Evolutionary conservation across 2,888 invertebrate species (phyloP).

Genomic region (Poecilus cupreus): DNA sequence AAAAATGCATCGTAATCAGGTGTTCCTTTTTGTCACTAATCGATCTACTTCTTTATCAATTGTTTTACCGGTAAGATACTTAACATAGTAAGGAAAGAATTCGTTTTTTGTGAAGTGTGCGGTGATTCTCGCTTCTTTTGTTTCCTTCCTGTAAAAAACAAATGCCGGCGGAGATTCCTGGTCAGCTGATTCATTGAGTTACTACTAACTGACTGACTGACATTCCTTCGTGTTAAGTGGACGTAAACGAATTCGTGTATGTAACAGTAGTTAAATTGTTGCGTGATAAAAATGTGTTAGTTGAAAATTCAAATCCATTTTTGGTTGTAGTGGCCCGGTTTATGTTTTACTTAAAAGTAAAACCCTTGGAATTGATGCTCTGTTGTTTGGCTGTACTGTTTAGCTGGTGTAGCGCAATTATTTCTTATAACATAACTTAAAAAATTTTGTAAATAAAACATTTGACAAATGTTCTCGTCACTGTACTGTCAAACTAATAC

Average conservation of each 20-base stretch:
- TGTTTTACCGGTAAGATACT: background rate
- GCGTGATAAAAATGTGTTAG: constrained; percentile 21
- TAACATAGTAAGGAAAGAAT: background rate
- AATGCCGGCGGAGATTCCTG: constrained; percentile 34
- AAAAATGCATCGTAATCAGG: background rate
- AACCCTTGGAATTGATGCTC: background rate
- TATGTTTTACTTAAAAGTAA: background rate
- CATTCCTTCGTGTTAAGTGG: constrained; percentile 24
- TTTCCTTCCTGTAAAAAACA: constrained; percentile 40
- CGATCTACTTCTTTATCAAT: background rate
- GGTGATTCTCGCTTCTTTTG: constrained; percentile 18
- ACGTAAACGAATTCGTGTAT: constrained; percentile 16
- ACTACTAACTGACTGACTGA: constrained; percentile 23
- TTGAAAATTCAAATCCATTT: background rate
- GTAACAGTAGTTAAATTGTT: constrained; percentile 34
- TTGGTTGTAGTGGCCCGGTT: background rate
- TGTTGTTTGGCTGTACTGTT: too few species aligned
- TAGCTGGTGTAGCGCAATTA: too few species aligned
- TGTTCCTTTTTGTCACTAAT: background rate
- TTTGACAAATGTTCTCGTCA: too few species aligned
- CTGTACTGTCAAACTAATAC: too few species aligned
- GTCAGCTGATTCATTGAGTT: constrained; percentile 25
- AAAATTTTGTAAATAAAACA: too few species aligned
- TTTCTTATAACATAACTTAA: too few species aligned
- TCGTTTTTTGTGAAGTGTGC: constrained; percentile 2